phyloP scores from a whole-genome alignment of 2,797 vertebrate genomes.

The Smutsia gigantea region DNA sequence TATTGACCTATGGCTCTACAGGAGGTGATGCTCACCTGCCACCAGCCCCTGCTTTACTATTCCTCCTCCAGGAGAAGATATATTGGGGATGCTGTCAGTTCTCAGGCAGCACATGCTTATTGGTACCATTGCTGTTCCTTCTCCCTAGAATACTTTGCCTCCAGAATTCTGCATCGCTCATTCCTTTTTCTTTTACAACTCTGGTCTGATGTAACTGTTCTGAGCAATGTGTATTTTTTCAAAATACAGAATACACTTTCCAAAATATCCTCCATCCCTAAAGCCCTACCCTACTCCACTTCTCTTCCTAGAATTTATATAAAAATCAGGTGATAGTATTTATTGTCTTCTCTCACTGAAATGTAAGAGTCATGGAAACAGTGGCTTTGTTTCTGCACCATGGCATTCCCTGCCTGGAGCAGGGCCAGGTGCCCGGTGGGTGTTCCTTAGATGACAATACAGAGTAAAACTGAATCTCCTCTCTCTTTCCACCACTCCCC shows the following conservation, averaged over 20 bases:
- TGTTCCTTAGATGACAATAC: background rate
- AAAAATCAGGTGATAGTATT: background rate
- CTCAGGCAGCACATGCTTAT: background rate
- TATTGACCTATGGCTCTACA: background rate
- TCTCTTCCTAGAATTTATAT: background rate
- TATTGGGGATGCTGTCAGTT: background rate
- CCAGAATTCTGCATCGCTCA: background rate
- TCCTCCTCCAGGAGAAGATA: background rate
- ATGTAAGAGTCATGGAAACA: background rate
- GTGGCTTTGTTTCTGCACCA: background rate
- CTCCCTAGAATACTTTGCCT: background rate
- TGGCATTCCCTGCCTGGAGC: background rate
- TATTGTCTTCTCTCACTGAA: background rate
- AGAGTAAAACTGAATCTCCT: background rate
- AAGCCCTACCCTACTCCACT: background rate
- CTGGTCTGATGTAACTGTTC: background rate
- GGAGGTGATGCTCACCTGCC: background rate
- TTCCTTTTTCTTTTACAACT: background rate
- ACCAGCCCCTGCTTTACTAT: background rate
- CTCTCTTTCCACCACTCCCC: background rate
- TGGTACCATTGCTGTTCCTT: background rate
- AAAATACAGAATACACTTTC: background rate
- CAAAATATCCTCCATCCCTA: background rate
- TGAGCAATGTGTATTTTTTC: background rate
- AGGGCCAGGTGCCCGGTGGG: background rate